A percentile compares a stretch with the other conserved stretches of the same genome.
Conservation (phyloP, 1,140 invertebrate genomes). For the Bombus cullumanus region DNA sequence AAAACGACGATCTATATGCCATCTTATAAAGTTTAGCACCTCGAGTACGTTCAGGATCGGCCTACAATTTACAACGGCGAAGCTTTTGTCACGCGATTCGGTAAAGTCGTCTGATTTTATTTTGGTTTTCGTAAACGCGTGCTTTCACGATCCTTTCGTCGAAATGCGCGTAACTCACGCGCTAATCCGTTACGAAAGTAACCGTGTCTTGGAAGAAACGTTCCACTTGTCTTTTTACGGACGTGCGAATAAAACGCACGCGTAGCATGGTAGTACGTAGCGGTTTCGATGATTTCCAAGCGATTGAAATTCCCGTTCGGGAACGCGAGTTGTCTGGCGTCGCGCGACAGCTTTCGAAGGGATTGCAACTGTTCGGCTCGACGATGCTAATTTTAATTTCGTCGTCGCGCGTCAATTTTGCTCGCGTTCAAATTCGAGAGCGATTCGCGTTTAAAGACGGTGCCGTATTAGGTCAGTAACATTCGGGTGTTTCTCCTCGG, state of each 20-base stretch:
- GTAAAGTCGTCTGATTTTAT: background rate
- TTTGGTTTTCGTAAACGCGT: conserved; percentile 3
- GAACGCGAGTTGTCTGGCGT: background rate
- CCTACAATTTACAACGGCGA: background rate
- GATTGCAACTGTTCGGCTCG: background rate
- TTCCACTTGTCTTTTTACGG: conserved; percentile 2
- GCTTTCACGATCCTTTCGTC: background rate
- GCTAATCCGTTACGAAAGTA: conserved; percentile 30
- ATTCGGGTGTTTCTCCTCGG: conserved; percentile 45
- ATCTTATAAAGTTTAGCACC: background rate
- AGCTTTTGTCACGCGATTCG: background rate
- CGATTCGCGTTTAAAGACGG: background rate
- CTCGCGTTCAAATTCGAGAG: background rate
- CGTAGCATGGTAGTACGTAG: too few relatives aligned
- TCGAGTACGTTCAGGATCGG: background rate
- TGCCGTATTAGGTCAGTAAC: conserved; percentile 61
- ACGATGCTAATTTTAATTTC: background rate
- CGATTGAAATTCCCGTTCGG: too few relatives aligned
- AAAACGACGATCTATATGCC: background rate
- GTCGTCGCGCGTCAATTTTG: background rate
- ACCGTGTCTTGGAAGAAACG: conserved; percentile 1
- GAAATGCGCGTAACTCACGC: background rate
- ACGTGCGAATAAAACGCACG: background rate
- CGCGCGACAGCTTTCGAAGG: too few relatives aligned
- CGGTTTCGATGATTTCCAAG: too few relatives aligned